Percentiles rank a stretch among this genome's conserved stretches.
phyloP scores from a whole-genome alignment of 2,797 vertebrate species.

The Thamnophis elegans region DNA sequence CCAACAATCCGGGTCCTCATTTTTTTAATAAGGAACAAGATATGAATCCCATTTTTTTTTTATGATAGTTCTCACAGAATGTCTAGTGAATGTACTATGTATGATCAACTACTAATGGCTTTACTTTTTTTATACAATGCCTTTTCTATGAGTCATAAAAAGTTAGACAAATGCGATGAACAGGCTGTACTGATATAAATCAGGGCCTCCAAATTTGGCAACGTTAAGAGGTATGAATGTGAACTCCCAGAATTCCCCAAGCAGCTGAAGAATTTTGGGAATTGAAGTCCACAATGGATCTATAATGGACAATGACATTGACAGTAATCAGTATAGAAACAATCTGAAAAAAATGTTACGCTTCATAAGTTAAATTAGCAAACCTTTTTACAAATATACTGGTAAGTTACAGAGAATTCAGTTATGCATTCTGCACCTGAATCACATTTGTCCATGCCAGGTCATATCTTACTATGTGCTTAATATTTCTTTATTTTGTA shows the following conservation, averaged over 20 bases:
- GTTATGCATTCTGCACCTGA: constrained; percentile 69
- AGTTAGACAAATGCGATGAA: neutral
- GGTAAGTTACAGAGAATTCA: constrained; percentile 48
- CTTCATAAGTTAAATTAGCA: constrained; percentile 44
- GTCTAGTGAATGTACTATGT: neutral
- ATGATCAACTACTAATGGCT: neutral
- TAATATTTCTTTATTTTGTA: constrained; percentile 65
- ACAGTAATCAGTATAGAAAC: neutral
- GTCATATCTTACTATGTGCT: constrained; percentile 59
- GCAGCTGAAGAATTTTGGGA: neutral
- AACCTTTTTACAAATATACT: constrained; percentile 19
- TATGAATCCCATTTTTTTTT: neutral
- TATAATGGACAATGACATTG: neutral
- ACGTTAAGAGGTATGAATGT: neutral
- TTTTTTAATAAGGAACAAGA: neutral
- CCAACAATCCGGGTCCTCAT: no score
- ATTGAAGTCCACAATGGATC: neutral
- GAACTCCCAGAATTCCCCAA: neutral
- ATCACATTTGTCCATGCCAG: constrained; percentile 68
- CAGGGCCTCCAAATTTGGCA: neutral
- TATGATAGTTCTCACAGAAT: neutral
- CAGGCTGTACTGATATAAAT: neutral
- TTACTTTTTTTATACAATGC: neutral
- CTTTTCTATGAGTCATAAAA: neutral
- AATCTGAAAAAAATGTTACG: neutral